These are phyloP conservation scores for Acipenser transmontanus DNA, from an alignment of 2,797 vertebrate species.

Conservation along the genomic window DNA sequence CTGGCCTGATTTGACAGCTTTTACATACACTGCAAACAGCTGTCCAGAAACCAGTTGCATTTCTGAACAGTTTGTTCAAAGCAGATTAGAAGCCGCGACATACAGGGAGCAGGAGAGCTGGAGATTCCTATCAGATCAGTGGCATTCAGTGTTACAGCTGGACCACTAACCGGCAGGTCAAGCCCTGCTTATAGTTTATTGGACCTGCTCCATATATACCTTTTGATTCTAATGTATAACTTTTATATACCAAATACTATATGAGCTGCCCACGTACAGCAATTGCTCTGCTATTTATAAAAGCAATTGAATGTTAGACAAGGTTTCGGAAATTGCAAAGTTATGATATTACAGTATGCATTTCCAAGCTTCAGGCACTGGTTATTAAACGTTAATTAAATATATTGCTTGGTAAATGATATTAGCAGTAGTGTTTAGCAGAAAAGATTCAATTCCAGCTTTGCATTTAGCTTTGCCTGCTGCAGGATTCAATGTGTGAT, in stretches of 20 bases:
- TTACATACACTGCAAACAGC: slow-evolving; percentile 13
- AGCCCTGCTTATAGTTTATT: no score
- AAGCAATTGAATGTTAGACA: no score
- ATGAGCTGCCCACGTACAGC: no score
- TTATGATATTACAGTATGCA: no score
- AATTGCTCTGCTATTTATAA: no score
- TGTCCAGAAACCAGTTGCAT: slow-evolving; percentile 13
- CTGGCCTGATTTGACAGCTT: slow-evolving; percentile 3
- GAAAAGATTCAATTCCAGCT: not conserved
- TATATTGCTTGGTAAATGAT: not conserved
- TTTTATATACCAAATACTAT: no score
- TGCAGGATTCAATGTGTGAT: not conserved
- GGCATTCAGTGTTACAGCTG: no score
- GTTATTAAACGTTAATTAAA: not conserved
- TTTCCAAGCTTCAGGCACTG: not conserved
- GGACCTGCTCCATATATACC: no score
- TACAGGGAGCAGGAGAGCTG: not conserved
- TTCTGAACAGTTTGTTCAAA: slow-evolving; percentile 1
- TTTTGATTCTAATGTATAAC: no score
- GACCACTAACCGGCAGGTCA: no score
- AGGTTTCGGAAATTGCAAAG: no score
- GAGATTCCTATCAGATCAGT: not conserved
- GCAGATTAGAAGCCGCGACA: not conserved
- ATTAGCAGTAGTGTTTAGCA: not conserved
- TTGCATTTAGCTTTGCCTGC: not conserved